Conservation (phyloP, 2,888 invertebrate genomes). For the Drosophila suboccidentalis region DNA sequence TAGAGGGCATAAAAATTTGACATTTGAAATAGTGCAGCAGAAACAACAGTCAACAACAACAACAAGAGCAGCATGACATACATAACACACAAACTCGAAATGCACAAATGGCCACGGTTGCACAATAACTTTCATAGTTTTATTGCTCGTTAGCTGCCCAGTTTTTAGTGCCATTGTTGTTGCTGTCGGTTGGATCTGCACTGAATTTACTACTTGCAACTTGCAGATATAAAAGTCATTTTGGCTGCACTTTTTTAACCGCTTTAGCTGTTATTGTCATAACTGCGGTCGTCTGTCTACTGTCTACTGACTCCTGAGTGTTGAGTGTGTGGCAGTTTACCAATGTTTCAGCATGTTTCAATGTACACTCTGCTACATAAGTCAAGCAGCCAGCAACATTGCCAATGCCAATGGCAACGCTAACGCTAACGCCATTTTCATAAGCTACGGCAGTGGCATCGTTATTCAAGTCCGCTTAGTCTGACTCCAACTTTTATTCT, state of each 20-base stretch:
- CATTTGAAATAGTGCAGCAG: conserved; percentile 59
- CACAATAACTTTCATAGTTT: conserved; percentile 63
- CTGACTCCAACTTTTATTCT: conserved; percentile 15
- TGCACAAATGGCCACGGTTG: conserved; percentile 40
- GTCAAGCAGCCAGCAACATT: conserved; percentile 26
- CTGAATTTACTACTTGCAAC: conserved; percentile 60
- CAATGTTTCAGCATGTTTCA: conserved; percentile 52
- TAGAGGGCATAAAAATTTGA: conserved; percentile 56
- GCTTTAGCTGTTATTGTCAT: conserved; percentile 43
- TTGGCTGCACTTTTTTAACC: conserved; percentile 26
- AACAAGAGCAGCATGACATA: conserved; percentile 34
- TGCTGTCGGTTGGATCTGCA: conserved; percentile 29
- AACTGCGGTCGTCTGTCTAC: conserved; percentile 35
- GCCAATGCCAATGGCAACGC: conserved; percentile 5
- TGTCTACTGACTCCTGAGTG: conserved; percentile 18
- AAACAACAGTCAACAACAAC: too few species aligned
- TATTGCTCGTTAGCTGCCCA: conserved; percentile 42
- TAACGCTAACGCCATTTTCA: neutral
- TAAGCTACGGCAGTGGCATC: too few species aligned
- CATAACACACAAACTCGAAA: conserved; percentile 46
- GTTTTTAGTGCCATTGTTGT: conserved; percentile 31
- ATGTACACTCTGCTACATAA: conserved; percentile 8
- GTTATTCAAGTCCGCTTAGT: too few species aligned
- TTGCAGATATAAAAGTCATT: conserved; percentile 63
- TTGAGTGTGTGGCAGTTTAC: conserved; percentile 50